Evolutionary conservation across 2,888 invertebrate genomes (phyloP), one percentile per base, ranked within the genome.

Genomic region (Phortica okadai): DNA sequence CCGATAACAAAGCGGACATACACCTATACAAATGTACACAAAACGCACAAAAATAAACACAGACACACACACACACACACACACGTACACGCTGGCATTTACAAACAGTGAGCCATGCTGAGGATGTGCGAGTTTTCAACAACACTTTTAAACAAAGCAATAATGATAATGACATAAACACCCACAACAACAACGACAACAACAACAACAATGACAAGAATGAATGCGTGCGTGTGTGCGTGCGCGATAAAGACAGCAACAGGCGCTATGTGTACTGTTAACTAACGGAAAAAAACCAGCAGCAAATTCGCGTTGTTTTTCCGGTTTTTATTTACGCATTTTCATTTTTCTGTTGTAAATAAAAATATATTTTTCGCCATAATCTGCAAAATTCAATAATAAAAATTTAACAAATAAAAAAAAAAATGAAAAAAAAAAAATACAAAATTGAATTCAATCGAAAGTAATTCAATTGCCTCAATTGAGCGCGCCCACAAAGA

Each of bases 341-440:
- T 50, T 8, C 50, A 50, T 50, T 14, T 45, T 69, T 25, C 6
- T 69, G 42, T 42, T 45, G 69, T 45, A 87, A 87, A 87, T 85
- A 84, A 86, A 83, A 87, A 85, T 87, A 76, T 81, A 83, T 84
- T 84, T 84, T 85, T 80, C 83, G 79, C 86, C 82, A 85, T 85
- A 87, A 85, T 85, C 84, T 85, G 82, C 79, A 79, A 80, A 84
- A 87, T 78, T 83, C 82, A 87, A 85, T 84, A 80, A 85, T 80
- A 82, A 82, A 82, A 84, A 84, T 82, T 79, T 7, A 11, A 58
- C 58, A n/a, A 58, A 58, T 58, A 6, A n/a, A 58, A 58, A 11
- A 16, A n/a, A 58, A n/a, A n/a, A n/a, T n/a, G n/a, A n/a, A n/a
- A 5, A 79, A 72, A 80, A 82, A 85, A 86, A 85, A 81, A 85